phyloP scores from a whole-genome alignment of 2,113 vertebrate species.

The Menidia beryllina region DNA sequence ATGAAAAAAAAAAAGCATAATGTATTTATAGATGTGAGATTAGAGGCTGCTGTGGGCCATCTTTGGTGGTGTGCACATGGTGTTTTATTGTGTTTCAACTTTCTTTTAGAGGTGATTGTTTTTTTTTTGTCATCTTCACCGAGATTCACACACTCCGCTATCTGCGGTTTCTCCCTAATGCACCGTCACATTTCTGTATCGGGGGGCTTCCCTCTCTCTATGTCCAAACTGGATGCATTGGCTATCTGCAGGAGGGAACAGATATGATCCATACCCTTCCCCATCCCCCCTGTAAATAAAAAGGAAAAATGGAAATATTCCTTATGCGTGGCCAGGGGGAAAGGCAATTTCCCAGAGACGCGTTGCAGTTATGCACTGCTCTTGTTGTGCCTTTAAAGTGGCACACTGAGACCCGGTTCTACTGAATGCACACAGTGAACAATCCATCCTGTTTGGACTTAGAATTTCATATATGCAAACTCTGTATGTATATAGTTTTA shows the following conservation, averaged over 20 bases:
- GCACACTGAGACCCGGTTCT: constrained; percentile 12
- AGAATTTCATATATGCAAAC: neutral
- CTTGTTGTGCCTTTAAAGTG: constrained; percentile 59
- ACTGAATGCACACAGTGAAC: constrained; percentile 25
- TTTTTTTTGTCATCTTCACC: neutral
- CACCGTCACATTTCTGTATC: neutral
- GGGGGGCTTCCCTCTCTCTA: neutral
- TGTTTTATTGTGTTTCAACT: neutral
- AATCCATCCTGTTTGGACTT: constrained; percentile 11
- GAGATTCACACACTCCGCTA: neutral
- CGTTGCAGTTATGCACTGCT: constrained; percentile 12
- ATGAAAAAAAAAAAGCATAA: neutral
- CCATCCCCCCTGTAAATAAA: constrained; percentile 25
- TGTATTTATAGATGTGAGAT: constrained; percentile 3
- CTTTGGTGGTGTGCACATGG: constrained; percentile 2
- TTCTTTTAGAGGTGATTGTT: constrained; percentile 3
- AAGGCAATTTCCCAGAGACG: constrained; percentile 66
- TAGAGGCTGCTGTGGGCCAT: constrained; percentile 9
- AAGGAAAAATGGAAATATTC: constrained; percentile 49
- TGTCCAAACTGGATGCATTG: constrained; percentile 1
- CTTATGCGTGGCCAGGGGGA: constrained; percentile 51
- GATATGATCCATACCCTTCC: constrained; percentile 48
- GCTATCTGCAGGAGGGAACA: constrained; percentile 9
- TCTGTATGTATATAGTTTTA: neutral
- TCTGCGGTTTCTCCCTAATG: constrained; percentile 4